Base-by-base conservation (phyloP, 2,888 invertebrate genomes). In the Slavum lentiscoides region DNA sequence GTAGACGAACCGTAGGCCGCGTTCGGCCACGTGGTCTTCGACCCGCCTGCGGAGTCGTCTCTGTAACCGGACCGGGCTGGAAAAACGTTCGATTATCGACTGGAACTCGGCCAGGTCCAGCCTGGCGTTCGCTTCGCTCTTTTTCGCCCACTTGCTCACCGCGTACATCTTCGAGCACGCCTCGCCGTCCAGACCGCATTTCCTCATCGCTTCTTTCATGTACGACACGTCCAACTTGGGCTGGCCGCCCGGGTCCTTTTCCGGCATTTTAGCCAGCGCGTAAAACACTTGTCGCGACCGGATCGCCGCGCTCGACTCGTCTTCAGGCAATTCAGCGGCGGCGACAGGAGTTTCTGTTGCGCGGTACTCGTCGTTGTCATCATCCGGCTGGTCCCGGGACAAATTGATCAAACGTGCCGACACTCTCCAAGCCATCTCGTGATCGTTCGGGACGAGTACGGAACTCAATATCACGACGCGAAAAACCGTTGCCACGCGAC, bases 161-260 rank as follows among this genome's bases (percentile, higher is more conserved):
- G 13, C 58, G 37, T 8, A 70, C 70, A 58, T 58, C 4, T 17
- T 13, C 13, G 37, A 4, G n/a, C 15, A 58, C 58, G n/a, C n/a
- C 11, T 6, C n/a, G 5, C 70, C 70, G 70, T 70, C 37, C 58
- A 58, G 37, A 1, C 70, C 70, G 58, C 70, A 70, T 37, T 13
- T 5, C 37, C 6, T 4, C 55, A 70, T 37, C 37, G 70, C 70
- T 19, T 11, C 11, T 4, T 9, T 4, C 69, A 69, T 21, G 11
- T 9, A 19, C 9, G 17, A 9, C 17, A 30, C 19, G 30, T 70
- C 15, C 37, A 58, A 19, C 15, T 17, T 13, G 8, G 43, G 53
- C 17, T 15, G 17, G 49, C 53, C 8, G 8, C n/a, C 37, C 37
- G 13, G 17, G 55, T 9, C 15, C 3, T 2, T 9, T 6, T 13